These are phyloP conservation scores for Phoeniculus purpureus DNA, from an alignment of 2,797 vertebrate genomes.

Conservation along the genomic window DNA sequence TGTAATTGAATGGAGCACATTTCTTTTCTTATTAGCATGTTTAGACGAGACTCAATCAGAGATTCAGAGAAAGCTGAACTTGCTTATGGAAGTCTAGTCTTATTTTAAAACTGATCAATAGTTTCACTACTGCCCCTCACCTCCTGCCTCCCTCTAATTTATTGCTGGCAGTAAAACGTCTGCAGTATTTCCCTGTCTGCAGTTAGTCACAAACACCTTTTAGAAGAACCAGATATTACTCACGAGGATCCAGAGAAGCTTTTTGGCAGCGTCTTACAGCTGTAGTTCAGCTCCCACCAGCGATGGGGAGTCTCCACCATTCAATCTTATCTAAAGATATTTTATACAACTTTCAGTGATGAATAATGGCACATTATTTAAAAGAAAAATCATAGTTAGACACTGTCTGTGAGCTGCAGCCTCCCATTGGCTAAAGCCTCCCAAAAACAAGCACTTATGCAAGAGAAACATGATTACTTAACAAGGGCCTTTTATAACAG, in stretches of 20 bases:
- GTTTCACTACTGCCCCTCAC: background rate
- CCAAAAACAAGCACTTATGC: conserved; percentile 62
- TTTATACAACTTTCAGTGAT: conserved; percentile 12
- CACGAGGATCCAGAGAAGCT: background rate
- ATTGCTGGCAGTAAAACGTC: background rate
- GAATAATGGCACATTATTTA: background rate
- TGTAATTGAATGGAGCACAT: background rate
- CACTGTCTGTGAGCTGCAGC: background rate
- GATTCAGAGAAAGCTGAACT: background rate
- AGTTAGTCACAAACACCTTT: background rate
- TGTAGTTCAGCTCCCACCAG: background rate
- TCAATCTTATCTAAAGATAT: background rate
- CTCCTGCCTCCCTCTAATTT: background rate
- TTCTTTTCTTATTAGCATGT: background rate
- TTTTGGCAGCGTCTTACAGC: background rate
- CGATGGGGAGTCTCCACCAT: background rate
- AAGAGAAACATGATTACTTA: conserved; percentile 56
- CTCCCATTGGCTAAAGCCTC: background rate
- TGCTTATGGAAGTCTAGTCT: rapidly evolving
- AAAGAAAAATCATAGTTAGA: background rate
- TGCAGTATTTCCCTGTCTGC: background rate
- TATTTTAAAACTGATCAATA: background rate
- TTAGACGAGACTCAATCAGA: background rate
- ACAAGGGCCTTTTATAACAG: conserved; percentile 53
- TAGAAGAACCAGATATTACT: conserved; percentile 42